Base-by-base conservation (phyloP, 2,888 invertebrate species). In the Melanchra persicariae region DNA sequence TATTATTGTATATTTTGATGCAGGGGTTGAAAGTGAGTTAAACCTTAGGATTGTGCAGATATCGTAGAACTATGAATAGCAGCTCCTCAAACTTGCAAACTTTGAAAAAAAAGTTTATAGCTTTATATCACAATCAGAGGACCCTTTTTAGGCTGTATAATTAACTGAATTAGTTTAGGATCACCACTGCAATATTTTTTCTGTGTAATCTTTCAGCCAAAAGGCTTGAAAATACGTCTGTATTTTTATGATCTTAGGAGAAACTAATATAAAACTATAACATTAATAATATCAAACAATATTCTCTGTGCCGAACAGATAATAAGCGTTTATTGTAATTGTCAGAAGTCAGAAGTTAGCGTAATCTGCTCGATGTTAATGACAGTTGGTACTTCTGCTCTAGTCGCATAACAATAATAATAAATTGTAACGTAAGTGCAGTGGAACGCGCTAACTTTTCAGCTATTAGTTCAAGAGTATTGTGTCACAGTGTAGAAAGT, bases 351-450 rank as follows among this genome's bases (percentile, higher is more conserved):
- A 54, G 52, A 59, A 65, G 37, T 76, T 45, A n/a, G 61, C 47
- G 66, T 65, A 76, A 79, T 67, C 60, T 54, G 61, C 45, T 66
- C 63, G 26, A 72, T 65, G 61, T 68, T 59, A 79, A 79, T 61
- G 76, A 58, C 68, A 66, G 57, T 57, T 57, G 37, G 22, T 81
- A 68, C 73, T 77, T 60, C 49, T 26, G 58, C 60, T 57, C 43
- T 4, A 30, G 17, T 57, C 57, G 5, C 22, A 59, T 77, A 79
- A 79, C 74, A 79, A 79, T 79, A 79, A 79, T 73, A 79, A 79
- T 79, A 79, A 79, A 79, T 79, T 73, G 45, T 54, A 52, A 43
- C 74, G 40, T 82, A 67, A 79, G 79, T 79, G 79, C 79, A 79
- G 52, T 22, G 81, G 15, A 67, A 82, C 61, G 74, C 59, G 22